Conservation (phyloP, 2,888 invertebrate species). For the Mongoloraphidia duomilia region DNA sequence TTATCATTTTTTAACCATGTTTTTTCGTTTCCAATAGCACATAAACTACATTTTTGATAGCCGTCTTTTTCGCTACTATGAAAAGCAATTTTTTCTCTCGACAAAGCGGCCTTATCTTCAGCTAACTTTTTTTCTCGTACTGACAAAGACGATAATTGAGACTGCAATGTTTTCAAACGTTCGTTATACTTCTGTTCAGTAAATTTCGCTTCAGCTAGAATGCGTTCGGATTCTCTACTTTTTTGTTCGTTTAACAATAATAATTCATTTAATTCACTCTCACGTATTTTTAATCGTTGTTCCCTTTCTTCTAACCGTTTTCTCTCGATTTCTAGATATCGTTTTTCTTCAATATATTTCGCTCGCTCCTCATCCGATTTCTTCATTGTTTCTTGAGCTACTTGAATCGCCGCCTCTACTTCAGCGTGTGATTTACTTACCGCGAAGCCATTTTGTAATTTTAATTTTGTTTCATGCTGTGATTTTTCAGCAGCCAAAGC, state of each 20-base stretch:
- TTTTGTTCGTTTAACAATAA: slow-evolving; percentile 34
- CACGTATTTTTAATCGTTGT: slow-evolving; percentile 18
- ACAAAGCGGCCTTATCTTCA: slow-evolving; percentile 42
- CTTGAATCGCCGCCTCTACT: slow-evolving; percentile 28
- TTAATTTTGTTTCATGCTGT: slow-evolving; percentile 24
- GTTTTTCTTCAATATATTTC: slow-evolving; percentile 21
- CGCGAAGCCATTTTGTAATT: slow-evolving; percentile 25
- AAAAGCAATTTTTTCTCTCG: slow-evolving; percentile 39
- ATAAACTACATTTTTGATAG: too few relatives aligned
- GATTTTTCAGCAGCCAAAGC: slow-evolving; percentile 28
- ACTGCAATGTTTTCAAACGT: slow-evolving; percentile 39
- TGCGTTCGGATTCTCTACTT: slow-evolving; percentile 37
- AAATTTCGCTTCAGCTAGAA: slow-evolving; percentile 25
- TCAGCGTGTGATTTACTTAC: slow-evolving; percentile 25
- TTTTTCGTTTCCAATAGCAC: too few relatives aligned
- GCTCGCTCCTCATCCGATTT: slow-evolving; percentile 26
- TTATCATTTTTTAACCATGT: too few relatives aligned
- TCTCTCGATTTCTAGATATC: slow-evolving; percentile 21
- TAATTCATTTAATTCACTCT: slow-evolving; percentile 23
- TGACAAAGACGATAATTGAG: slow-evolving; percentile 38
- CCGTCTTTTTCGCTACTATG: slow-evolving; percentile 23
- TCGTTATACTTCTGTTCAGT: slow-evolving; percentile 39
- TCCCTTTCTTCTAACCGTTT: background rate
- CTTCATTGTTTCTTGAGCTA: slow-evolving; percentile 28
- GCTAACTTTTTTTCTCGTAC: slow-evolving; percentile 43